phyloP scores from a whole-genome alignment of 2,113 vertebrate genomes.

The Macroglossus sobrinus region DNA sequence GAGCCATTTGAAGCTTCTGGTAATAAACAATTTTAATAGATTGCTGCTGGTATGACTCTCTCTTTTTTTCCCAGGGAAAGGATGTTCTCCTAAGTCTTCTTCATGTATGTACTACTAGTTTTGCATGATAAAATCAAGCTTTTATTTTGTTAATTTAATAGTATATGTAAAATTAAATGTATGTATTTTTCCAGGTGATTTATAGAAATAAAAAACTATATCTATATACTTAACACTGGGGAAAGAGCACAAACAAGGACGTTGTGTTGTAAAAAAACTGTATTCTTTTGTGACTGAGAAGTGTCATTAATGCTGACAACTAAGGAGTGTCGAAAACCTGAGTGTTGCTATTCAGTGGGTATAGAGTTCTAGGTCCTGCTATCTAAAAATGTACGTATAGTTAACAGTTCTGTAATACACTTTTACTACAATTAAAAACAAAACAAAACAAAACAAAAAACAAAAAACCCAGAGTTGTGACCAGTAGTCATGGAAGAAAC shows the following conservation, averaged over 20 bases:
- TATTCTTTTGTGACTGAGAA: neutral
- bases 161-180: neutral
- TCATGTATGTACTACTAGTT: slow-evolving; percentile 50
- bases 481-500: neutral
- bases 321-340: neutral
- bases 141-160: slow-evolving; percentile 31
- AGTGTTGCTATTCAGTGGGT: neutral
- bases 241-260: neutral
- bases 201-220: neutral
- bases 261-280: neutral
- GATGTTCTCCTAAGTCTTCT: slow-evolving; percentile 47
- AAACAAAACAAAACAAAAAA: neutral
- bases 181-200: neutral
- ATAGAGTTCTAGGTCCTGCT: neutral
- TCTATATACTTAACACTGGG: neutral
- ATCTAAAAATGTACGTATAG: neutral
- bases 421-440: neutral
- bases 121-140: slow-evolving; percentile 31
- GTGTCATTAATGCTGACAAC: neutral
- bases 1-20: neutral
- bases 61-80: neutral
- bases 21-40: neutral
- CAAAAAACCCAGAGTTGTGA: neutral
- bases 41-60: neutral
- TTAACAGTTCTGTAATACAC: neutral